phyloP scores from a whole-genome alignment of 2,888 invertebrate genomes.

The Theristus sp. region DNA sequence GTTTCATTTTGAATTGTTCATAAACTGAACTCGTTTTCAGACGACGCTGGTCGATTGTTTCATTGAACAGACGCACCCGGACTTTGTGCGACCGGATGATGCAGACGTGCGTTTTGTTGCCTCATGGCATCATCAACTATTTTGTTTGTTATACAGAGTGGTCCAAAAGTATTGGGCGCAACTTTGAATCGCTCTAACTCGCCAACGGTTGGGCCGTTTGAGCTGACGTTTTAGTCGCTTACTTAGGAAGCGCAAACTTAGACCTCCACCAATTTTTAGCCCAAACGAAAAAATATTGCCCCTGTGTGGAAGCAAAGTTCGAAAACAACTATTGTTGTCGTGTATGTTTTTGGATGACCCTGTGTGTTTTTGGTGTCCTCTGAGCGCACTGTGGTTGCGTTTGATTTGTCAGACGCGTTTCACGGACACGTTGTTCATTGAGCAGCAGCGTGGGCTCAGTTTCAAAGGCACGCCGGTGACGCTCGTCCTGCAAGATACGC shows the following conservation, averaged over 20 bases:
- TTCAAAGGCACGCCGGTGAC: slow-evolving; percentile 92
- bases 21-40: slow-evolving; percentile 19
- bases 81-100: slow-evolving; percentile 43
- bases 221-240: too few relatives aligned
- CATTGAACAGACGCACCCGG: slow-evolving; percentile 87
- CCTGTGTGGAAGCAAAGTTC: too few relatives aligned
- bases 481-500: slow-evolving; percentile 71
- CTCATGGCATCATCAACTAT: not conserved
- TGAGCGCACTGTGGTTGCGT: not conserved
- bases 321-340: too few relatives aligned
- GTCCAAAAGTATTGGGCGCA: too few relatives aligned
- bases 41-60: slow-evolving; percentile 93
- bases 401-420: slow-evolving; percentile 38
- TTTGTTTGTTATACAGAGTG: too few relatives aligned
- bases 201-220: too few relatives aligned
- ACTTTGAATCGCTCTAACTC: too few relatives aligned
- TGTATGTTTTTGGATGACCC: too few relatives aligned
- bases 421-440: slow-evolving; percentile 87
- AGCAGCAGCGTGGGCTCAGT: slow-evolving; percentile 76
- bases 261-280: too few relatives aligned
- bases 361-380: too few relatives aligned
- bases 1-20: not conserved
- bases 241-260: too few relatives aligned
- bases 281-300: too few relatives aligned
- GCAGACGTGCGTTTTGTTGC: slow-evolving; percentile 30